Conservation (phyloP, 53 echinoderm and acorn worm species). For the Actinopyga echinites region DNA sequence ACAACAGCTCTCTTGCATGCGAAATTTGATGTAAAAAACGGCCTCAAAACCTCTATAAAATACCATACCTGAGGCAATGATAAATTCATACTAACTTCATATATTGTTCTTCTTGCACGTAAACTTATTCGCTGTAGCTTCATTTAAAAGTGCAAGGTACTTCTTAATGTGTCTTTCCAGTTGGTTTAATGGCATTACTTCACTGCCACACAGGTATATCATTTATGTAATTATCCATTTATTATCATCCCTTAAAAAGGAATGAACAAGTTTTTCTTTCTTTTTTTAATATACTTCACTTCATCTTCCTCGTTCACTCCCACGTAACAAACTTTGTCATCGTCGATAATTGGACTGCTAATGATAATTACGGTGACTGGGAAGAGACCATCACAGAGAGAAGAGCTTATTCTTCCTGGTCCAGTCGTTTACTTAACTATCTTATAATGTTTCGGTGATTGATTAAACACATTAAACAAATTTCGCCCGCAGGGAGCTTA, state of each 20-base stretch:
- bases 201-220: neutral
- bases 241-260: constrained; percentile 17
- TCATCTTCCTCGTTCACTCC: neutral
- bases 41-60: too few species aligned
- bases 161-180: too few species aligned
- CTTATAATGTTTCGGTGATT: constrained; percentile 16
- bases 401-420: neutral
- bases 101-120: too few species aligned
- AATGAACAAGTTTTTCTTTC: neutral
- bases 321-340: neutral
- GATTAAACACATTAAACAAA: constrained; percentile 37
- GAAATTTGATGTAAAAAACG: too few species aligned
- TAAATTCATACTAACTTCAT: too few species aligned
- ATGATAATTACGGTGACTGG: constrained; percentile 9
- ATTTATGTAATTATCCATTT: constrained; percentile 24
- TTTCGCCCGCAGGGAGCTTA: constrained; percentile 20
- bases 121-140: too few species aligned
- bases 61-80: too few species aligned
- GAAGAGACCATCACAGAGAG: neutral
- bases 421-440: neutral
- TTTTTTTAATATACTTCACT: too few species aligned
- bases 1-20: too few species aligned
- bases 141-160: too few species aligned
- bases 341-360: constrained; percentile 28
- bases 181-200: too few species aligned